phyloP scores from a whole-genome alignment of 2,113 vertebrate species.

The Pelodiscus sinensis region DNA sequence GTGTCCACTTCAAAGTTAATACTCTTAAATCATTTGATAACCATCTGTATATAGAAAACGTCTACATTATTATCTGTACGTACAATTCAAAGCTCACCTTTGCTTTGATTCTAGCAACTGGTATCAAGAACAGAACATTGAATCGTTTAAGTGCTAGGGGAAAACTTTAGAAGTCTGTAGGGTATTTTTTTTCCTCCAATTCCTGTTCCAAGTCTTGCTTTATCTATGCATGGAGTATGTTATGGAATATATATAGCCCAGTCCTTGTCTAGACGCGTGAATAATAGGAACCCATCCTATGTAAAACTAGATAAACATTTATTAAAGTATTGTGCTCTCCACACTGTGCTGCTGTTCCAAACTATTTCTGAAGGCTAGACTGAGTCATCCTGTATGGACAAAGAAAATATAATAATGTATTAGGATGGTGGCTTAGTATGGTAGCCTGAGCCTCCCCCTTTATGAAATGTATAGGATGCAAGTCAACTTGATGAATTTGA shows the following conservation, averaged over 20 bases:
- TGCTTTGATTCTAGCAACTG: neutral
- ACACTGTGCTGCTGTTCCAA: neutral
- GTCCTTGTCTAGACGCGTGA: neutral
- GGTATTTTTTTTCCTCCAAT: neutral
- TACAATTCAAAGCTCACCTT: neutral
- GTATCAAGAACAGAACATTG: neutral
- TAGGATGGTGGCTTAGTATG: neutral
- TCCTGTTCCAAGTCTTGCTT: neutral
- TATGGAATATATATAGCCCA: accelerated
- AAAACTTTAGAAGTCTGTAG: neutral
- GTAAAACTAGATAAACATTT: constrained; percentile 35
- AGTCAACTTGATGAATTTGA: neutral
- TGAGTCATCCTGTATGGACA: constrained; percentile 19
- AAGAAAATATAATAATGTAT: neutral
- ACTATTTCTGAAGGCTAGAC: constrained; percentile 23
- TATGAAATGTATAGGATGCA: neutral
- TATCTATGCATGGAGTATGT: constrained; percentile 11
- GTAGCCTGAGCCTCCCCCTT: neutral
- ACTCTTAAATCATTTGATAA: neutral
- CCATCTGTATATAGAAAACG: neutral
- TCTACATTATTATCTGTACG: neutral
- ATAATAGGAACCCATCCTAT: neutral
- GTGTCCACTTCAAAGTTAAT: neutral
- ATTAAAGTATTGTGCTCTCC: neutral
- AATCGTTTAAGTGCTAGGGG: neutral